Conservation (phyloP, 2,113 vertebrate species). For the Sigmodon hispidus region DNA sequence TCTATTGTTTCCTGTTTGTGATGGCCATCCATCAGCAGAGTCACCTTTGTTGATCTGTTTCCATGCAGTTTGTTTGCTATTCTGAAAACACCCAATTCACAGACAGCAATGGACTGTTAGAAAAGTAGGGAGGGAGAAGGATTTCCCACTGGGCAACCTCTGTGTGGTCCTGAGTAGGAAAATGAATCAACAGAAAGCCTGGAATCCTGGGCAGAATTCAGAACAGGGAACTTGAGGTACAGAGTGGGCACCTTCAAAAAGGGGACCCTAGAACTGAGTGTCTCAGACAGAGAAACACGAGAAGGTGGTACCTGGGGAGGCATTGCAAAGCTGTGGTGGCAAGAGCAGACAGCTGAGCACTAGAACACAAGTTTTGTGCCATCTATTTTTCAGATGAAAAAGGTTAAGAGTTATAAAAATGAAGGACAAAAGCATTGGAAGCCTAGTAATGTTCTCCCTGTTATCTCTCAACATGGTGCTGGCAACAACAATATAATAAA, state of each 20-base stretch:
- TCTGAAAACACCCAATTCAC: neutral
- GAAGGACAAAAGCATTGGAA: neutral
- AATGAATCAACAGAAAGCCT: neutral
- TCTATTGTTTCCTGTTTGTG: neutral
- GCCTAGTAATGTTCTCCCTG: neutral
- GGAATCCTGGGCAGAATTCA: no score
- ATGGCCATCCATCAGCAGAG: neutral
- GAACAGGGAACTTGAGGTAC: rapidly evolving
- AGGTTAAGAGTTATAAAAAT: neutral
- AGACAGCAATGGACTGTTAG: neutral
- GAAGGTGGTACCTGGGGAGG: neutral
- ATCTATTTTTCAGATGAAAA: neutral
- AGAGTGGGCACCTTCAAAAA: neutral
- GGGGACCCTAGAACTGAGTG: neutral
- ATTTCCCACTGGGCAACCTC: neutral
- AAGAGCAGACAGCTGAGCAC: neutral
- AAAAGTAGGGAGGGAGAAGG: neutral
- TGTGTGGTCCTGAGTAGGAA: no score
- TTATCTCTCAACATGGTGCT: neutral
- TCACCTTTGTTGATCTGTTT: neutral
- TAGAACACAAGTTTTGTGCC: neutral
- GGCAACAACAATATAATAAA: neutral
- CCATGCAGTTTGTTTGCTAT: neutral
- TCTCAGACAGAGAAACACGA: neutral
- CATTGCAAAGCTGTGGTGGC: rapidly evolving